A percentile compares a stretch with the other conserved stretches of the same genome.
These are phyloP conservation scores for Pocillopora damicornis DNA, from an alignment of 64 coral and sea anemone genomes.

Conservation along the genomic window DNA sequence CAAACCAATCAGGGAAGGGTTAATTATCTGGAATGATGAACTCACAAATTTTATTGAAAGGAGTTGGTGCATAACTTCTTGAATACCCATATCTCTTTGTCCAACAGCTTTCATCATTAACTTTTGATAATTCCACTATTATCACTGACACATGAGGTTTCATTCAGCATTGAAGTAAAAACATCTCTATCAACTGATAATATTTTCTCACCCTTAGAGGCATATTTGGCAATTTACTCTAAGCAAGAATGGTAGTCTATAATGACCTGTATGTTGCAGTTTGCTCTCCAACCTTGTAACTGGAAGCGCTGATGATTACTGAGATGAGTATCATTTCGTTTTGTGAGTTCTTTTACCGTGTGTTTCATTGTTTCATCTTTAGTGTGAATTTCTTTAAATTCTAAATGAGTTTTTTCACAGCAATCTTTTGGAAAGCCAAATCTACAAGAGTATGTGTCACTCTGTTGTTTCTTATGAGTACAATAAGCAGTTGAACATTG, in stretches of 20 bases:
- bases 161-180: background rate
- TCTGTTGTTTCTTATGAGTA: background rate
- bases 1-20: no score
- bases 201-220: constrained; percentile 12
- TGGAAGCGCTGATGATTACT: constrained; percentile 10
- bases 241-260: constrained; percentile 21
- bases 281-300: constrained; percentile 20
- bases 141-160: background rate
- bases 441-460: constrained; percentile 1
- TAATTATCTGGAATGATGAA: no score
- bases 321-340: constrained; percentile 27
- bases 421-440: constrained; percentile 10
- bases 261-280: constrained; percentile 10
- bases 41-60: no score
- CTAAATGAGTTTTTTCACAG: constrained; percentile 5
- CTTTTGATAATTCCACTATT: constrained; percentile 14
- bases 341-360: constrained; percentile 12
- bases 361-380: background rate
- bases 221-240: constrained; percentile 29
- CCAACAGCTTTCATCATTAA: constrained; percentile 30
- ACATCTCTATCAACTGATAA: constrained; percentile 26
- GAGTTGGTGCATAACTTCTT: no score
- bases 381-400: background rate
- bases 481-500: constrained; percentile 48
- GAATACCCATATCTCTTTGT: no score